Base-by-base conservation (phyloP, 1,140 invertebrate species). In the Bombus cullumanus region DNA sequence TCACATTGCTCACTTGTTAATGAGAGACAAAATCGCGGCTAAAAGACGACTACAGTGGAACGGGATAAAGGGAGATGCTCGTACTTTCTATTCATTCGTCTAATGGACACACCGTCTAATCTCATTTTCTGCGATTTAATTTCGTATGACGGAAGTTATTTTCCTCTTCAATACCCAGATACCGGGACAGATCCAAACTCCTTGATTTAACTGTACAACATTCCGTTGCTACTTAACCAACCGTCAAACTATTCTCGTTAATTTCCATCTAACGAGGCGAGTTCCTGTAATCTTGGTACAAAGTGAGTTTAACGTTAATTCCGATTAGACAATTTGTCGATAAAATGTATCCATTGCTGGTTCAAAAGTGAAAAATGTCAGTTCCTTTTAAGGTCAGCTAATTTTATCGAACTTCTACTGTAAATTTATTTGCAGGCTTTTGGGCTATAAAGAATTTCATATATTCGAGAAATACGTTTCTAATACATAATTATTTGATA, bases 31-130 rank as follows among this genome's bases (percentile, higher is more conserved):
- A 37, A 79, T 28, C 28, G 43, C 47, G 57, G 41, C 9, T 28
- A n/a, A 57, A 34, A 57, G 59, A 31, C 15, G 71, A 43, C 10
- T 31, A 6, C 1, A 4, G n/a, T 25, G 31, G 5, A 25, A 22
- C n/a, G 31, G 9, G 12, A 28, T 10, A 62, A 18, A 22, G n/a
- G 18, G 37, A 72, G 75, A 37, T 22, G 43, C 5, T 39, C 13
- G 66, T 39, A 12, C 47, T 81, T 82, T 82, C 68, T 78, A 82
- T 86, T 88, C 79, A 74, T 86, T 88, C 86, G 66, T 37, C 84
- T 86, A 86, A 86, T 88, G 77, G 83, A 77, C 28, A 41, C 47
- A 39, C 64, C 15, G 81, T 72, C 80, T 86, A 86, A 86, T 86
- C 85, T 71, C 73, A 47, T 86, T 74, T 57, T 72, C 69, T 43